Percentiles rank a stretch among this genome's conserved stretches.
Evolutionary conservation across 2,797 vertebrate genomes (phyloP).

Genomic region (Octomys mimax): DNA sequence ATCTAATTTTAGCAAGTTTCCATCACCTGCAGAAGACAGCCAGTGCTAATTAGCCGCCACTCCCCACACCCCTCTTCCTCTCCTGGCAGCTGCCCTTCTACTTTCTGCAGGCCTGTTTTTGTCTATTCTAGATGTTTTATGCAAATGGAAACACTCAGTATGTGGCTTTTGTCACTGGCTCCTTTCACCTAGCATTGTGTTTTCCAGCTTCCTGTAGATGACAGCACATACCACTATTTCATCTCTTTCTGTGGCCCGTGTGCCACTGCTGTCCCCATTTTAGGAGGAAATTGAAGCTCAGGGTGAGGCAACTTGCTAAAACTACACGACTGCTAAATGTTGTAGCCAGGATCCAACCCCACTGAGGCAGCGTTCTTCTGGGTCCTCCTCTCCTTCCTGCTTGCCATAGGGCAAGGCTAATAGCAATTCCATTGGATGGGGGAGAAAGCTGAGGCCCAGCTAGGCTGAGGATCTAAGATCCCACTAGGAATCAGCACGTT

Average conservation of each 20-base stretch:
- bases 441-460: not conserved
- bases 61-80: not conserved
- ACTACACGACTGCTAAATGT: not conserved
- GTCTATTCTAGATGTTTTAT: not conserved
- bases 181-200: not conserved
- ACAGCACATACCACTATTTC: not conserved
- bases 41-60: not conserved
- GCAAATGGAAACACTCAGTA: not conserved
- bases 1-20: slow-evolving; percentile 31
- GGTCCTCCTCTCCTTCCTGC: not conserved
- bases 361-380: not conserved
- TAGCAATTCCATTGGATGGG: not conserved
- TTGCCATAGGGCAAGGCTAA: not conserved
- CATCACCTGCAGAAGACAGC: not conserved
- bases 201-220: not conserved
- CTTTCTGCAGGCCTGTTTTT: not conserved
- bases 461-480: not conserved
- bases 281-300: slow-evolving; percentile 8
- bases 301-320: not conserved
- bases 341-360: not conserved
- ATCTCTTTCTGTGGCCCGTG: not conserved
- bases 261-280: not conserved
- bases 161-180: not conserved
- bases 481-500: not conserved
- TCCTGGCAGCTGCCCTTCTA: not conserved